Evolutionary conservation across 2,888 invertebrate species (phyloP), one percentile per base, ranked within the genome.

Genomic region (Drosophila kuntzei): DNA sequence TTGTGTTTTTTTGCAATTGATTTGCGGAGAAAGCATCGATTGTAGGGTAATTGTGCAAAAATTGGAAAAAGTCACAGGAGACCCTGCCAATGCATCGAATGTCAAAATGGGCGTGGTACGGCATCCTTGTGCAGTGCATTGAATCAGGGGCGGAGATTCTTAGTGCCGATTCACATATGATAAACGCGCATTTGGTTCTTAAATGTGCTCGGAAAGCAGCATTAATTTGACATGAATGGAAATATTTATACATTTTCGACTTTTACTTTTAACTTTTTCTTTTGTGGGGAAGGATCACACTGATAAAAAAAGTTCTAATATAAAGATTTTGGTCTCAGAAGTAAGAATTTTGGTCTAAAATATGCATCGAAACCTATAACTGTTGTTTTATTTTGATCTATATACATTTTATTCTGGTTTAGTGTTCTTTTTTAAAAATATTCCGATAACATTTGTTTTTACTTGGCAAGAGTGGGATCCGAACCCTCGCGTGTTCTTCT

Each of bases 1-100:
- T 90, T 90, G 89, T 89, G 90, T 90, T 90, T 90, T 89, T 89
- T 88, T 64, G 85, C 90, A 90, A 90, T 90, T 90, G 90, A 90
- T 90, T 90, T 90, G 90, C 90, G 90, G 90, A 90, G 82, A 90
- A 90, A 90, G 90, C 88, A 87, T 85, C 86, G 89, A 90, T 90
- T 89, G 89, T 90, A 74, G 73, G 87, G 79, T 87, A 89, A 89
- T 89, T 89, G 89, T 88, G 88, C 87, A 79, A 88, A 90, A 90
- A 89, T 89, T 90, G 77, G 79, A 67, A 84, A 86, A 89, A 88
- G 86, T 87, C 85, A 88, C 81, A 76, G 89, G 74, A 80, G 79
- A 67, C 68, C 9, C 22, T 63, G 43, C 57, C 39, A 41, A 53
- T 44, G 36, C 46, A 57, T 51, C 32, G 32, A 60, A 82, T 72